phyloP scores from a whole-genome alignment of 2,888 invertebrate genomes.

The Nomada goodeniana region DNA sequence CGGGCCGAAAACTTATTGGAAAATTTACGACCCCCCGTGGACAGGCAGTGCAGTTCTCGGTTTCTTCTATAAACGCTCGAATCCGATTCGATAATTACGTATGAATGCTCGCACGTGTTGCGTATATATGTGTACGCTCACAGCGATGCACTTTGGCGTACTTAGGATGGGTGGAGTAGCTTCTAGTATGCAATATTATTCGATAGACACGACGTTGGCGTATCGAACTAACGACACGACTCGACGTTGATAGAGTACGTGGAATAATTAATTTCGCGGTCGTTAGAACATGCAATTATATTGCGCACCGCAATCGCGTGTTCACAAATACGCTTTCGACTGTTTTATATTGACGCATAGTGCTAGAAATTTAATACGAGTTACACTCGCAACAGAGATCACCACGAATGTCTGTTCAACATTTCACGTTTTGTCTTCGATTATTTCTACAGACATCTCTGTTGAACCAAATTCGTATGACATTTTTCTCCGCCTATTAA shows the following conservation, averaged over 20 bases:
- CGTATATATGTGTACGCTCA: background rate
- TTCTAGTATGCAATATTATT: constrained; percentile 14
- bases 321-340: background rate
- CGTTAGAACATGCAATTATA: background rate
- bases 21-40: constrained; percentile 11
- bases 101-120: background rate
- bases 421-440: background rate
- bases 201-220: constrained; percentile 7
- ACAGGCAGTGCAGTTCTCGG: background rate
- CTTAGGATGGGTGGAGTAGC: constrained; percentile 25
- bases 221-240: constrained; percentile 19
- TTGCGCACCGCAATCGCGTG: background rate
- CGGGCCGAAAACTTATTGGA: background rate
- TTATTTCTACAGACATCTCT: background rate
- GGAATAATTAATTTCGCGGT: constrained; percentile 15
- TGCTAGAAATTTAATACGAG: too few species aligned
- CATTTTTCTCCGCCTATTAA: constrained; percentile 13
- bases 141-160: constrained; percentile 25
- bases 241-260: constrained; percentile 13
- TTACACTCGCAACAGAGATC: background rate
- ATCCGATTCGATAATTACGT: background rate
- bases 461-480: constrained; percentile 1
- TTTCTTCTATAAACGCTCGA: too few species aligned
- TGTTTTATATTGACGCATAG: background rate
- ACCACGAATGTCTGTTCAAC: background rate